Evolutionary conservation across 2,113 vertebrate genomes (phyloP).

Genomic region (Aythya baeri): DNA sequence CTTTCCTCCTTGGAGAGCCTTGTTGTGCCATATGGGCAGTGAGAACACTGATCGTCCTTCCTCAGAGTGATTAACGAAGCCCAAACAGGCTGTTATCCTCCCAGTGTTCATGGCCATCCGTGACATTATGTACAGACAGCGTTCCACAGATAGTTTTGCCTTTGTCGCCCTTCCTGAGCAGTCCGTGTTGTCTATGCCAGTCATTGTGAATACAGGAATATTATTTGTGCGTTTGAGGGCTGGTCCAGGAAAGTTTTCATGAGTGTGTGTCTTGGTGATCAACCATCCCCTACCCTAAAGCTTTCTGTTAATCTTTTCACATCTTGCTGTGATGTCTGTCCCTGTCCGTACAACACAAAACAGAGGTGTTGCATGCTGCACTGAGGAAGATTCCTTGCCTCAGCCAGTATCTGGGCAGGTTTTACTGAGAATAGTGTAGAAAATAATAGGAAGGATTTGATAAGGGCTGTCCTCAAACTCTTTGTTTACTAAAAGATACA

Average conservation of each 20-base stretch:
- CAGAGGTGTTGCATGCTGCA: background rate
- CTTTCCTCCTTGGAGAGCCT: background rate
- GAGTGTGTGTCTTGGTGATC: background rate
- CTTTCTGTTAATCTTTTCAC: background rate
- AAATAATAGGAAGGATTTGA: background rate
- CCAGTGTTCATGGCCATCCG: background rate
- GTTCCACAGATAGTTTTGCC: background rate
- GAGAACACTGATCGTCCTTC: slow-evolving; percentile 15
- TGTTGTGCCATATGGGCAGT: background rate
- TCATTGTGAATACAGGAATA: background rate
- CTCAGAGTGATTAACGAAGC: background rate
- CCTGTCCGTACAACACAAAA: background rate
- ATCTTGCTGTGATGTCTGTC: background rate
- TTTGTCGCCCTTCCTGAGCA: background rate
- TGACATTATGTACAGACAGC: rapidly evolving
- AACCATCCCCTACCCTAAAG: background rate
- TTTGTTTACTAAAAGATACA: background rate
- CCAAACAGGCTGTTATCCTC: background rate
- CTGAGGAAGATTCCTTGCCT: background rate
- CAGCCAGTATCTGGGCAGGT: background rate
- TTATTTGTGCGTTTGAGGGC: background rate
- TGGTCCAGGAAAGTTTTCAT: background rate
- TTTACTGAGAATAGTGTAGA: background rate
- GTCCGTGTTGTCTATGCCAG: background rate
- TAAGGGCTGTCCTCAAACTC: background rate